A percentile compares a stretch with the other conserved stretches of the same genome.
Conservation (phyloP, 2,797 vertebrate species). For the Heterohyrax brucei region DNA sequence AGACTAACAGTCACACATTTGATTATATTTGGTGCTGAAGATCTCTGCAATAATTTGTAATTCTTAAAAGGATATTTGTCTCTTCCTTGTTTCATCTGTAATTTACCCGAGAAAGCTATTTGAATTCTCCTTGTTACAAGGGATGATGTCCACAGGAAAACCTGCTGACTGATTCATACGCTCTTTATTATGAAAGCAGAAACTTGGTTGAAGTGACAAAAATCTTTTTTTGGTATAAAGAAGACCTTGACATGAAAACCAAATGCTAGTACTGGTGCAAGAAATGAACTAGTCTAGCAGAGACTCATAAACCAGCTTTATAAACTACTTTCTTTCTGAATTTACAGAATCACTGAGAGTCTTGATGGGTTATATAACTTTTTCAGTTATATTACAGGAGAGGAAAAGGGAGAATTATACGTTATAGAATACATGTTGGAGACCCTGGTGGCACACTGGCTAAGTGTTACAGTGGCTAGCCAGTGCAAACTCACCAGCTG, state of each 20-base stretch:
- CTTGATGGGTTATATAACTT: not conserved
- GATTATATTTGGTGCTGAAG: not conserved
- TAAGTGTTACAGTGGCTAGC: no score
- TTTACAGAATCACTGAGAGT: not conserved
- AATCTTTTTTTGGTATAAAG: constrained; percentile 8
- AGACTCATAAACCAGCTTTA: not conserved
- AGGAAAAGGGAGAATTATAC: not conserved
- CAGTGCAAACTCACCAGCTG: no score
- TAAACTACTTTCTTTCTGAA: not conserved
- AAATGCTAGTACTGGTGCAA: not conserved
- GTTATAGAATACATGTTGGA: not conserved
- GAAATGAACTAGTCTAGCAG: not conserved
- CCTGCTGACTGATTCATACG: not conserved
- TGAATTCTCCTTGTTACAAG: not conserved
- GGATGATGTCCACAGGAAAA: not conserved
- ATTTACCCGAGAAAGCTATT: constrained; percentile 40
- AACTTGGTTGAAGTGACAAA: constrained; percentile 46
- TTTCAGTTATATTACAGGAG: not conserved
- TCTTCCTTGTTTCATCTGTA: not conserved
- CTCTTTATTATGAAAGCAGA: constrained; percentile 39
- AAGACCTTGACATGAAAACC: constrained; percentile 11
- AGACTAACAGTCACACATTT: not conserved
- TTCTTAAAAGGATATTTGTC: not conserved
- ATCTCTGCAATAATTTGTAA: not conserved
- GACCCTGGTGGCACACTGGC: no score